Conservation (phyloP, 1,140 invertebrate genomes). For the Hycleus phaleratus region DNA sequence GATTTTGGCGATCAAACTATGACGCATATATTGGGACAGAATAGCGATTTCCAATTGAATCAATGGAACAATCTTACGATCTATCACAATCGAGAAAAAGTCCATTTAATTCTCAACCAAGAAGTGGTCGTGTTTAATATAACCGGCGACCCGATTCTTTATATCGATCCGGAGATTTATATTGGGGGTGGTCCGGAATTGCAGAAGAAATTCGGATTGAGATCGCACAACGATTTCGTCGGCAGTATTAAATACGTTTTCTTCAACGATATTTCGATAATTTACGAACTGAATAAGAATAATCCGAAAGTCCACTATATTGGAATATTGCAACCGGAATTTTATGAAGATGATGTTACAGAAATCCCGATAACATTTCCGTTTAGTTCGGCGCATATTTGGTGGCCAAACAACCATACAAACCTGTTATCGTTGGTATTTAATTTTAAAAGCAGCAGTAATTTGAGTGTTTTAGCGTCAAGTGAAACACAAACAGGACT, state of each 20-base stretch:
- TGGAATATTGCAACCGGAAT: slow-evolving; percentile 71
- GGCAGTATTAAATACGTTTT: slow-evolving; percentile 88
- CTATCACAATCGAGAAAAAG: slow-evolving; percentile 61
- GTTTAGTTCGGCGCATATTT: slow-evolving; percentile 79
- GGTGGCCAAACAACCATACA: slow-evolving; percentile 67
- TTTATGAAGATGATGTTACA: slow-evolving; percentile 73
- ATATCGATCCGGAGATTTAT: slow-evolving; percentile 89
- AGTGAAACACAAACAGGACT: slow-evolving; percentile 64
- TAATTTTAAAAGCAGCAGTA: slow-evolving; percentile 80
- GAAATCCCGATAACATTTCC: slow-evolving; percentile 89
- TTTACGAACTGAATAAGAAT: slow-evolving; percentile 75
- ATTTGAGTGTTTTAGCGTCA: slow-evolving; percentile 76
- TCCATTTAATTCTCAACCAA: slow-evolving; percentile 67
- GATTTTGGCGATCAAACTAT: slow-evolving; percentile 74
- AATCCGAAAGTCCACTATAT: slow-evolving; percentile 66
- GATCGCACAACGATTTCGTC: slow-evolving; percentile 68
- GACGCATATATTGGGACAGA: slow-evolving; percentile 53
- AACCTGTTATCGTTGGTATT: slow-evolving; percentile 71
- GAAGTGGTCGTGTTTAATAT: slow-evolving; percentile 60
- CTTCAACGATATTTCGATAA: slow-evolving; percentile 83
- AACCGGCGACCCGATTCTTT: slow-evolving; percentile 65
- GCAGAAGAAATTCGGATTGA: slow-evolving; percentile 65
- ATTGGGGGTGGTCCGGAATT: slow-evolving; percentile 70
- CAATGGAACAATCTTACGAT: slow-evolving; percentile 88
- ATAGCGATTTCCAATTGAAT: slow-evolving; percentile 61